Percentiles rank a stretch among this genome's conserved stretches.
Conservation (phyloP, 2,113 vertebrate genomes). For the Paradisaea rubra region DNA sequence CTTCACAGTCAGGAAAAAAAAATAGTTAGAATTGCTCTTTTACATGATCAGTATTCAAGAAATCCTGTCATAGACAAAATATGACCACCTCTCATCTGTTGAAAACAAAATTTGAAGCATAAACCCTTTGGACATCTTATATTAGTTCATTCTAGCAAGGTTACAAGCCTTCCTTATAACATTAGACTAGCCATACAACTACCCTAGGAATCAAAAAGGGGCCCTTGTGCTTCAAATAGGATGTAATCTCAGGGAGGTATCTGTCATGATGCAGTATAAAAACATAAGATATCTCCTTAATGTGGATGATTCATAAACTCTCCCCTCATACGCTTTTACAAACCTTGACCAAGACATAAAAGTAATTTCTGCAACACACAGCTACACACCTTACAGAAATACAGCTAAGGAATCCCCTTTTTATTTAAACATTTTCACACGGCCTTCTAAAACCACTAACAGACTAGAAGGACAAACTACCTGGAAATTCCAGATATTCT, state of each 20-base stretch:
- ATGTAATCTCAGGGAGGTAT: neutral
- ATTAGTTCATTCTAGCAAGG: neutral
- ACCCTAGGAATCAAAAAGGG: neutral
- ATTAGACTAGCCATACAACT: neutral
- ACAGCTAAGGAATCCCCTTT: neutral
- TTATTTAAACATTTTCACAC: neutral
- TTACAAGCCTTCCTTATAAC: neutral
- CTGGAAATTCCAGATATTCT: neutral
- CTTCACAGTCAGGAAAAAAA: neutral
- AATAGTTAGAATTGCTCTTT: neutral
- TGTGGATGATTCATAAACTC: neutral
- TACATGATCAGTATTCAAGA: neutral
- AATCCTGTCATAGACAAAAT: neutral
- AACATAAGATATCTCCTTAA: neutral
- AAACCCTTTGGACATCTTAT: neutral
- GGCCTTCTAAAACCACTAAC: neutral
- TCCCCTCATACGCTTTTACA: neutral
- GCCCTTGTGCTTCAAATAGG: neutral
- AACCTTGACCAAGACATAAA: neutral
- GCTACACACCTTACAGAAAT: neutral
- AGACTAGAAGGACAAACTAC: neutral
- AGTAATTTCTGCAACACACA: neutral
- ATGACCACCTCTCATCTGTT: neutral
- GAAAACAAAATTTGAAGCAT: neutral
- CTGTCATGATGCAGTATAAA: neutral